Evolutionary conservation across 2,797 vertebrate species (phyloP), one percentile per base, ranked within the genome.

Genomic region (Morus bassanus): DNA sequence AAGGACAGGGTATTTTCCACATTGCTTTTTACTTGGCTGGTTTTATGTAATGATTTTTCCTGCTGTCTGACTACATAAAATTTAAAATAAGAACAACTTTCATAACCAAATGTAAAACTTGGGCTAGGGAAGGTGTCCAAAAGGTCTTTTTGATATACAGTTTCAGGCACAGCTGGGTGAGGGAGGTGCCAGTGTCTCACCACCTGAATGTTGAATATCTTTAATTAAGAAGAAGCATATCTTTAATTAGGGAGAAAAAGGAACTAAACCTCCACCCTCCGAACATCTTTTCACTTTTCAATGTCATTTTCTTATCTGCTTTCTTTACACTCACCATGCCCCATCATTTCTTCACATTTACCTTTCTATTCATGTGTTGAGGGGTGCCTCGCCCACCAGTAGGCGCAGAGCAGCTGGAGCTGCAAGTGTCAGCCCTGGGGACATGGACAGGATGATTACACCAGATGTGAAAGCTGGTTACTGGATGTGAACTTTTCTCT

Each of bases 361-460:
- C 4, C 7, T 74, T 84, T 59, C 51, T 79, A 1, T 6, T 76
- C 33, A 4, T 23, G 11, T 18, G 11, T 16, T 33, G 41, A 63
- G 48, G 31, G 8, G 3, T 33, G 7, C 11, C 22, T 43, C 39
- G 18, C 50, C 35, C 53, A 37, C 3, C 18, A 3, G 48, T 0
- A 2, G 45, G 11, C 0, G 1, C 39, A 67, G 76, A n/a, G 28
- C 53, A 74, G 35, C 50, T 64, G 37, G 45, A 46, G 68, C 25
- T 76, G 35, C 35, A 41, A 18, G 18, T 0, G 0, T n/a, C 83
- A 80, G 31, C 57, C 74, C 31, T 41, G 45, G 65, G 19, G 41
- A 76, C 0, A 0, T 5, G 23, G 30, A 30, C 7, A 3, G 24
- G 61, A 64, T 3, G 4, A 2, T 43, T 3, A 2, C 1, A 13